Percentiles rank a stretch among this genome's conserved stretches.
Evolutionary conservation across 2,888 invertebrate genomes (phyloP).

Genomic region (Xanthia togata): DNA sequence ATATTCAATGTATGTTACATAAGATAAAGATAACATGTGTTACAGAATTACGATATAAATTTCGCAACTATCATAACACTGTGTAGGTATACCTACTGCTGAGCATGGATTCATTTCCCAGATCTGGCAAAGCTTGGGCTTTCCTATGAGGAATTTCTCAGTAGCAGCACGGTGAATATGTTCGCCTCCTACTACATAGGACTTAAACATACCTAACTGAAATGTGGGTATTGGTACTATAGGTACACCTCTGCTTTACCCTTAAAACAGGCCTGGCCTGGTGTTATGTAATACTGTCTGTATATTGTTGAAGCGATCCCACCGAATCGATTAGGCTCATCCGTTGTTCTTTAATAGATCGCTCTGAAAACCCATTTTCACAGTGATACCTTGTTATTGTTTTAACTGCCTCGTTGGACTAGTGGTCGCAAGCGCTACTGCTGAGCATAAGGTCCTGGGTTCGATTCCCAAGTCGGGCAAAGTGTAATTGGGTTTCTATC

Average conservation of each 20-base stretch:
- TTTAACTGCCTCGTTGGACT: background rate
- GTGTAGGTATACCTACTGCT: background rate
- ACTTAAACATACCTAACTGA: background rate
- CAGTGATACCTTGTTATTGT: slow-evolving; percentile 3
- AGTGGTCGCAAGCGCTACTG: no score
- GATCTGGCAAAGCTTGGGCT: no score
- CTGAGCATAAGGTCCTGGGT: no score
- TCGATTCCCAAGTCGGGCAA: no score
- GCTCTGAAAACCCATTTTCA: slow-evolving; percentile 51
- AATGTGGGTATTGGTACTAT: background rate
- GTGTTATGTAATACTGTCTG: background rate
- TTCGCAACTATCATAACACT: background rate
- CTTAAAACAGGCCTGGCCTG: background rate
- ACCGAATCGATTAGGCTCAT: slow-evolving; percentile 37
- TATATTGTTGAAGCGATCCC: slow-evolving; percentile 5
- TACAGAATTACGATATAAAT: no score
- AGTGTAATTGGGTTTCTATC: no score
- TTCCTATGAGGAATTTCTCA: no score
- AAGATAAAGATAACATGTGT: no score
- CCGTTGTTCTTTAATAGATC: slow-evolving; percentile 51
- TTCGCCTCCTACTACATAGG: background rate
- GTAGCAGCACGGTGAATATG: no score
- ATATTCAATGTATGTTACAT: no score
- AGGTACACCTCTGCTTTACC: background rate
- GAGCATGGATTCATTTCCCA: no score